These are phyloP conservation scores for Lasius platythorax DNA, from an alignment of 2,888 invertebrate genomes.

Conservation along the genomic window DNA sequence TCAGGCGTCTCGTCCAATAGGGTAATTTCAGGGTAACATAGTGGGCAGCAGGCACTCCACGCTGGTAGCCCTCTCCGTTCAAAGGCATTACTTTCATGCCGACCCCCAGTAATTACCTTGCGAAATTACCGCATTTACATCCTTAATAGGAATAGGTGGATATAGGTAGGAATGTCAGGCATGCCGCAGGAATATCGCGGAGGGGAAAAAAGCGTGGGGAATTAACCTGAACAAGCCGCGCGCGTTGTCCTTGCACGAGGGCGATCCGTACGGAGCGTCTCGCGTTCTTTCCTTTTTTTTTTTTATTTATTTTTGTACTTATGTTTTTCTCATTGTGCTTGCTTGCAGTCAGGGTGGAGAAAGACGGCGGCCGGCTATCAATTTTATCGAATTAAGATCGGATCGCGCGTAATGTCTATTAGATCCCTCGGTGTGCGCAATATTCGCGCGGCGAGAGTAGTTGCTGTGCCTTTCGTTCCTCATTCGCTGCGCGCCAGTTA, in stretches of 20 bases:
- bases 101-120: constrained; percentile 78
- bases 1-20: constrained; percentile 63
- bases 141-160: constrained; percentile 80
- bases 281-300: constrained; percentile 8
- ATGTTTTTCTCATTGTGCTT: constrained; percentile 38
- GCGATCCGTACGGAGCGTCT: constrained; percentile 37
- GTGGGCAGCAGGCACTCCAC: constrained; percentile 64
- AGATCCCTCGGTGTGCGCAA: constrained; percentile 59
- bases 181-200: constrained; percentile 71
- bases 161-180: constrained; percentile 77
- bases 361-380: constrained; percentile 63
- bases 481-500: constrained; percentile 41
- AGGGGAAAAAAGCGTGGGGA: constrained; percentile 56
- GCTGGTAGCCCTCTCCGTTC: constrained; percentile 67
- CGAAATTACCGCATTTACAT: constrained; percentile 82
- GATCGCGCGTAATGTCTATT: constrained; percentile 75
- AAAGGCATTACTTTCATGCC: constrained; percentile 78
- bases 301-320: background rate
- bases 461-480: constrained; percentile 63
- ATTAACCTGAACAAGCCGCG: constrained; percentile 73
- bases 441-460: constrained; percentile 56
- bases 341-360: constrained; percentile 38
- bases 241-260: constrained; percentile 70
- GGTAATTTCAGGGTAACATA: constrained; percentile 74
- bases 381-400: constrained; percentile 76